These are phyloP conservation scores for Cheilosia impressa DNA, from an alignment of 2,888 invertebrate species.

Conservation along the genomic window DNA sequence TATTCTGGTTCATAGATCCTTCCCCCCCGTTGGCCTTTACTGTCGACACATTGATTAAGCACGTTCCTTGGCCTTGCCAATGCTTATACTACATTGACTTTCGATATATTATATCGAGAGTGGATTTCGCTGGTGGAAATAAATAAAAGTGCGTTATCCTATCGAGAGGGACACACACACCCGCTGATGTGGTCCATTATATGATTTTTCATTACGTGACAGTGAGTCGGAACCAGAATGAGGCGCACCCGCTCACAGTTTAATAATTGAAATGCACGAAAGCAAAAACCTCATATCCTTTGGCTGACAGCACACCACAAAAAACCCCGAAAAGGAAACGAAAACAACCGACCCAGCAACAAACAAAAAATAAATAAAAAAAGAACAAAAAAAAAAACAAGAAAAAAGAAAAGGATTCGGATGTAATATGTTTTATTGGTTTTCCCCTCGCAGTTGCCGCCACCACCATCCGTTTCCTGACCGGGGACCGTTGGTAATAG, in stretches of 20 bases:
- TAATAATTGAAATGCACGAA: conserved; percentile 67
- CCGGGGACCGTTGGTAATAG: conserved; percentile 46
- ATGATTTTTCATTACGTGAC: conserved; percentile 69
- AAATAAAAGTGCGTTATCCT: conserved; percentile 51
- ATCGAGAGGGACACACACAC: background rate
- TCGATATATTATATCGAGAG: conserved; percentile 40
- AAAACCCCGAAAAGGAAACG: conserved; percentile 17
- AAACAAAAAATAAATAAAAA: conserved; percentile 8
- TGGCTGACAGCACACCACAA: conserved; percentile 6
- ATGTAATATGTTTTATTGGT: conserved; percentile 71
- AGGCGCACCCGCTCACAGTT: conserved; percentile 1
- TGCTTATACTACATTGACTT: conserved; percentile 2
- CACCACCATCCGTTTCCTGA: conserved; percentile 21
- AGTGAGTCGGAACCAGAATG: conserved; percentile 41
- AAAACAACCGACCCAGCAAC: conserved; percentile 16
- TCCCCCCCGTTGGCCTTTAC: conserved; percentile 18
- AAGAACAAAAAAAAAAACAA: background rate
- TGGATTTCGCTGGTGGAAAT: conserved; percentile 31
- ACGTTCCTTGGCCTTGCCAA: conserved; percentile 45
- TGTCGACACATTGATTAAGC: conserved; percentile 56
- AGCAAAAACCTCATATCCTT: conserved; percentile 59
- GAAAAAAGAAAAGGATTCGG: conserved; percentile 44
- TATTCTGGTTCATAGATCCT: conserved; percentile 8
- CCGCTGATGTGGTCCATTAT: conserved; percentile 40
- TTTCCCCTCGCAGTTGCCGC: conserved; percentile 32